Percentiles rank a stretch among this genome's conserved stretches.
Conservation (phyloP, 2,888 invertebrate species). For the Orthosia gothica region DNA sequence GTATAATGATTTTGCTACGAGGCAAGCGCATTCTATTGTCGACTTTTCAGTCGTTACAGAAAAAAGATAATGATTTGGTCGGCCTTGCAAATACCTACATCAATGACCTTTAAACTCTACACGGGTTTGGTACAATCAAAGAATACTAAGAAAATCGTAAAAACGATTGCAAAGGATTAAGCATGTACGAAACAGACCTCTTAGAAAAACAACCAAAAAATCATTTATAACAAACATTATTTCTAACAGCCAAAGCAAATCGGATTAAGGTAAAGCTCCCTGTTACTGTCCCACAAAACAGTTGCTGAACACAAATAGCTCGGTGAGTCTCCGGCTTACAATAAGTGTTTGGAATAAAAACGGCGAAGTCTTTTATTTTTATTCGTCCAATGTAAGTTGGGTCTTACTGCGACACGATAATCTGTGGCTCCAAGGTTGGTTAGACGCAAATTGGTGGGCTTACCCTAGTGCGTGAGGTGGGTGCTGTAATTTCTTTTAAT, state of each 20-base stretch:
- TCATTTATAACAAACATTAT: slow-evolving; percentile 38
- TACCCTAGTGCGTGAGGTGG: slow-evolving; percentile 44
- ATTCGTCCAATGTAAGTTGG: slow-evolving; percentile 53
- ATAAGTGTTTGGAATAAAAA: slow-evolving; percentile 66
- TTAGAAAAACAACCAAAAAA: slow-evolving; percentile 19
- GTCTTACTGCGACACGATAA: slow-evolving; percentile 49
- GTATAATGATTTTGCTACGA: no score
- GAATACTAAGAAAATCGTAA: neutral
- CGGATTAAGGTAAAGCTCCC: slow-evolving; percentile 57
- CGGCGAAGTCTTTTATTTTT: slow-evolving; percentile 55
- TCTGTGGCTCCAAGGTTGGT: slow-evolving; percentile 49
- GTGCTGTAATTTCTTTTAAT: slow-evolving; percentile 40
- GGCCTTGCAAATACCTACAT: no score
- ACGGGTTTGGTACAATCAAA: neutral
- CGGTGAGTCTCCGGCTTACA: slow-evolving; percentile 54
- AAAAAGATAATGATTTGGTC: neutral
- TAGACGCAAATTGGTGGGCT: slow-evolving; percentile 60
- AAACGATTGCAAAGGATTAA: slow-evolving; percentile 12
- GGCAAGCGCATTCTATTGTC: no score
- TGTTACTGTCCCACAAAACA: slow-evolving; percentile 61
- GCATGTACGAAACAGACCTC: neutral
- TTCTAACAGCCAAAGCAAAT: slow-evolving; percentile 50
- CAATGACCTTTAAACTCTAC: neutral
- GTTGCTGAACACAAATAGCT: slow-evolving; percentile 62
- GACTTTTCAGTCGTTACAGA: no score